Percentiles rank a stretch among this genome's conserved stretches.
phyloP scores from a whole-genome alignment of 1,140 invertebrate species.

The Dreissena rostriformis region DNA sequence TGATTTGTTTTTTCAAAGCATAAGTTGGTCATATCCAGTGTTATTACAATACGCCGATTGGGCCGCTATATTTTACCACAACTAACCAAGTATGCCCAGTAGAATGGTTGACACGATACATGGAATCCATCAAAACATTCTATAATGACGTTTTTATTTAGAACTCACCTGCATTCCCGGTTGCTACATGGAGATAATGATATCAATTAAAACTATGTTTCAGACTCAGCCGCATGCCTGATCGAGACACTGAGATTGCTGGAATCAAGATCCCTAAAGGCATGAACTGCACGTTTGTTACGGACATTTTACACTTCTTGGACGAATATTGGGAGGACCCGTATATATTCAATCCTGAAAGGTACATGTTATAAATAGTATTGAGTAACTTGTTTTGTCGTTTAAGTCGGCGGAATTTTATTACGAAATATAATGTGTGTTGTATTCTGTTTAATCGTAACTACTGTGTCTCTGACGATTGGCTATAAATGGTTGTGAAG shows the following conservation, averaged over 20 bases:
- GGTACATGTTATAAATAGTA: not conserved
- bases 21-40: too few species aligned
- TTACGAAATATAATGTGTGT: too few species aligned
- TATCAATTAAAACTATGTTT: not conserved
- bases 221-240: conserved; percentile 28
- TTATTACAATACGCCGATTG: too few species aligned
- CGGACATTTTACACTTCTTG: conserved; percentile 15
- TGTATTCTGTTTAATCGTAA: too few species aligned
- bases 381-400: too few species aligned
- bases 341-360: conserved; percentile 42
- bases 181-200: not conserved
- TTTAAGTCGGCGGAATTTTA: too few species aligned
- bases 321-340: conserved; percentile 40
- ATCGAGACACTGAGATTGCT: conserved; percentile 20
- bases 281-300: conserved; percentile 18
- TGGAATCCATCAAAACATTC: not conserved
- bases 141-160: not conserved
- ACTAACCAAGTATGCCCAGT: not conserved
- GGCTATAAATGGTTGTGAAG: too few species aligned
- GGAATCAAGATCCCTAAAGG: conserved; percentile 42
- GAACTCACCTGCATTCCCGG: not conserved
- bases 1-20: too few species aligned
- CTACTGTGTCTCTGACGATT: too few species aligned
- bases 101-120: not conserved
- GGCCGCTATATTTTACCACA: not conserved